A percentile compares a stretch with the other conserved stretches of the same genome.
Conservation (phyloP, 1,140 invertebrate species). For the Eriosoma lanigerum region DNA sequence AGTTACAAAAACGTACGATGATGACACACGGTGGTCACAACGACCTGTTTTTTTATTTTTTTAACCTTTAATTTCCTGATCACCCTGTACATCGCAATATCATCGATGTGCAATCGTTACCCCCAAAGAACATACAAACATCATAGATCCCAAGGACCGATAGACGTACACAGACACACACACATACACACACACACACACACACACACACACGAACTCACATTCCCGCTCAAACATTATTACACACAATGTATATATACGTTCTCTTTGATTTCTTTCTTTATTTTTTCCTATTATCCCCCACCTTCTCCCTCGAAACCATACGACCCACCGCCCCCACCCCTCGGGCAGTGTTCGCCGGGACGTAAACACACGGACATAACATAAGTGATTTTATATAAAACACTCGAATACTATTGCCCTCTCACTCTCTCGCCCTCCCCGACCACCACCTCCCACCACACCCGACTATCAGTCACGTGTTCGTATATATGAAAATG, state of each 20-base stretch:
- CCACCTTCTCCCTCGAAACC: too few species aligned
- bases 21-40: too few species aligned
- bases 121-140: constrained; percentile 6
- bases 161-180: neutral
- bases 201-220: neutral
- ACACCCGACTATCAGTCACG: neutral
- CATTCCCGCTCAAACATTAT: neutral
- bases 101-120: constrained; percentile 9
- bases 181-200: neutral
- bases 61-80: too few species aligned
- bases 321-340: too few species aligned
- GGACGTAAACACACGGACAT: constrained; percentile 3
- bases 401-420: constrained; percentile 26
- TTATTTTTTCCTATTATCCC: too few species aligned
- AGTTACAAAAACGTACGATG: too few species aligned
- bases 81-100: neutral
- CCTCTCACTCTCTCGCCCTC: neutral
- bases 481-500: neutral
- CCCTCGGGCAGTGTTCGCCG: neutral
- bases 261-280: constrained; percentile 29
- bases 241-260: neutral
- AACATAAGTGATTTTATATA: constrained; percentile 35
- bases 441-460: too few species aligned
- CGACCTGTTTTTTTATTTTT: too few species aligned
- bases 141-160: constrained; percentile 27